A percentile compares a stretch with the other conserved stretches of the same genome.
Evolutionary conservation across 2,113 vertebrate species (phyloP).

Genomic region (Diadophis punctatus): DNA sequence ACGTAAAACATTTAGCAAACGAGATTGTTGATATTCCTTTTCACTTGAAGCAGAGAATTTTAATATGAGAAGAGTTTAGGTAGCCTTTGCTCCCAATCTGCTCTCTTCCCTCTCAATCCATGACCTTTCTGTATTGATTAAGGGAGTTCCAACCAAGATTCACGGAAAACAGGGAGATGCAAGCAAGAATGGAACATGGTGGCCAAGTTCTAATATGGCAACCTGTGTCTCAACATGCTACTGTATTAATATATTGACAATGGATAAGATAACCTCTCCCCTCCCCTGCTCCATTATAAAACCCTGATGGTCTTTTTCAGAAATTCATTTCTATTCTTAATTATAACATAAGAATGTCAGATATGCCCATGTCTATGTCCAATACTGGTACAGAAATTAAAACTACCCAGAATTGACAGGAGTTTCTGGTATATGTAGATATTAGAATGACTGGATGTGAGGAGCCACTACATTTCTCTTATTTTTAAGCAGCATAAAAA

Average conservation of each 20-base stretch:
- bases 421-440: neutral
- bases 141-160: neutral
- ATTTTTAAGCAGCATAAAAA: neutral
- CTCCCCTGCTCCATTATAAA: neutral
- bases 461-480: neutral
- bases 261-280: neutral
- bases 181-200: neutral
- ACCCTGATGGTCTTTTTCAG: neutral
- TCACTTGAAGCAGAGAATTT: neutral
- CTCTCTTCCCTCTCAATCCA: neutral
- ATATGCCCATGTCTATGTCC: neutral
- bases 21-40: neutral
- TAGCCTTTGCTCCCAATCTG: neutral
- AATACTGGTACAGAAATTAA: neutral
- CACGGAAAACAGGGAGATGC: neutral
- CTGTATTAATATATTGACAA: neutral
- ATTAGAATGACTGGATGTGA: neutral
- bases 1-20: neutral
- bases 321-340: neutral
- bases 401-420: neutral
- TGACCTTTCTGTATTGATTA: neutral
- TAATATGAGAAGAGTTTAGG: neutral
- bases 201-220: neutral
- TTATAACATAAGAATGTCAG: neutral
- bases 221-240: neutral